Conservation (phyloP, 92 coral and sea anemone species). For the Paragorgia papillata region DNA sequence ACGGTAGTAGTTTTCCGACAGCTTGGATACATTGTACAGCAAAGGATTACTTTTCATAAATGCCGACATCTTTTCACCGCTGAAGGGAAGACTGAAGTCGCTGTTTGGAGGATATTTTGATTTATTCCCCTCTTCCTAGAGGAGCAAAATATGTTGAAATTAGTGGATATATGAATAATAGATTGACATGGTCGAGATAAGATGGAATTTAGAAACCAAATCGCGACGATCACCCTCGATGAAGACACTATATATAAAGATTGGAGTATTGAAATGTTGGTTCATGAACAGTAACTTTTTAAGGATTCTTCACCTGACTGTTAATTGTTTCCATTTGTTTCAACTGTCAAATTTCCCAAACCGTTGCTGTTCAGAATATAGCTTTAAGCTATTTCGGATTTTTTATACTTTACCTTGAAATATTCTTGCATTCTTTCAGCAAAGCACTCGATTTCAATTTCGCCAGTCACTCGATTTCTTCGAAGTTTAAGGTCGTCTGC, state of each 20-base stretch:
- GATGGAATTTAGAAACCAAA: neutral
- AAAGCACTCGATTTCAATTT: slow-evolving; percentile 24
- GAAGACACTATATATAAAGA: too few relatives aligned
- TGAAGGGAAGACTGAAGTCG: slow-evolving; percentile 60
- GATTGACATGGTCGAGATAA: neutral
- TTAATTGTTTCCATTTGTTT: too few relatives aligned
- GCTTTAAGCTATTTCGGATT: too few relatives aligned
- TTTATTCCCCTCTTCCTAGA: slow-evolving; percentile 14
- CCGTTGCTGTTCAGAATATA: too few relatives aligned
- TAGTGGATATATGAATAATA: too few relatives aligned
- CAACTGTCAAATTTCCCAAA: too few relatives aligned
- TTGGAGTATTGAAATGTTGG: neutral
- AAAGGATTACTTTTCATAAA: slow-evolving; percentile 71
- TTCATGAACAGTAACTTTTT: neutral
- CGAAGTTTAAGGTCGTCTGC: slow-evolving; percentile 19
- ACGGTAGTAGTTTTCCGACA: slow-evolving; percentile 74
- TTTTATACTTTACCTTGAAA: slow-evolving; percentile 39
- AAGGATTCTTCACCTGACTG: neutral
- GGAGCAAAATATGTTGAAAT: neutral
- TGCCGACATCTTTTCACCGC: slow-evolving; percentile 59
- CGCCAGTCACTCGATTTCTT: slow-evolving; percentile 26
- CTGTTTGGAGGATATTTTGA: neutral
- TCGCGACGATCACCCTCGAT: too few relatives aligned
- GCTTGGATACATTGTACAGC: slow-evolving; percentile 63
- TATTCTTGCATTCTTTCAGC: slow-evolving; percentile 54